Conservation (phyloP, 2,888 invertebrate genomes). For the Drosophila trichaetosa region DNA sequence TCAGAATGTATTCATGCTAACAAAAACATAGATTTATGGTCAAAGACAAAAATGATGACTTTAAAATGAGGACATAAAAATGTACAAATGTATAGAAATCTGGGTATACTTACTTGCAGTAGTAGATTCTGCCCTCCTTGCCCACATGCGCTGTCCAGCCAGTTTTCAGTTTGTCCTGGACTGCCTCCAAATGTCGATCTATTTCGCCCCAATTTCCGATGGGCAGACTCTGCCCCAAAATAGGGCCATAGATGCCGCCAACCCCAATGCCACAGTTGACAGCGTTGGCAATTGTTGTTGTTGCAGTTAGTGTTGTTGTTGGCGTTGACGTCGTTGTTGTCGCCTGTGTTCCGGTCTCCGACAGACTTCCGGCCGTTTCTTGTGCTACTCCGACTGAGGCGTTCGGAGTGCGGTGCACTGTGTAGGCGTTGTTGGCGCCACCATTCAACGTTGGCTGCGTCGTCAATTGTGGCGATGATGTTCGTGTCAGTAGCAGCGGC, state of each 20-base stretch:
- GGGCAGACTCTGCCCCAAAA: slow-evolving; percentile 62
- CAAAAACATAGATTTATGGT: neutral
- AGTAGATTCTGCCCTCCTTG: slow-evolving; percentile 93
- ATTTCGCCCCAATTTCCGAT: slow-evolving; percentile 83
- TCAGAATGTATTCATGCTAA: neutral
- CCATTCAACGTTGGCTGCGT: slow-evolving; percentile 63
- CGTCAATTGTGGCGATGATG: slow-evolving; percentile 77
- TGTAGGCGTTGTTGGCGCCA: slow-evolving; percentile 54
- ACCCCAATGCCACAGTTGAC: slow-evolving; percentile 42
- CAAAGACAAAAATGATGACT: neutral
- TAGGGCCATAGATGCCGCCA: slow-evolving; percentile 62
- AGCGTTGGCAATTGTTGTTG: slow-evolving; percentile 38
- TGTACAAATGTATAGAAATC: neutral
- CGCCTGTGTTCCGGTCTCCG: slow-evolving; percentile 71
- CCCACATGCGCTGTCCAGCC: slow-evolving; percentile 93
- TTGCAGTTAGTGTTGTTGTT: slow-evolving; percentile 25
- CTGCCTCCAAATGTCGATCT: slow-evolving; percentile 85
- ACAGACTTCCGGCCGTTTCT: slow-evolving; percentile 71
- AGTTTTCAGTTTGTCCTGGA: slow-evolving; percentile 88
- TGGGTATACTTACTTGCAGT: slow-evolving; percentile 93
- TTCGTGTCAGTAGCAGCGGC: slow-evolving; percentile 76
- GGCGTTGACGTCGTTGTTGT: slow-evolving; percentile 33
- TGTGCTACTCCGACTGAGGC: slow-evolving; percentile 37
- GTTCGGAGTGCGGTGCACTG: slow-evolving; percentile 43
- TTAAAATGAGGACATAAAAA: neutral